Evolutionary conservation across 2,113 vertebrate genomes (phyloP).

Genomic region (Neomonachus schauinslandi): DNA sequence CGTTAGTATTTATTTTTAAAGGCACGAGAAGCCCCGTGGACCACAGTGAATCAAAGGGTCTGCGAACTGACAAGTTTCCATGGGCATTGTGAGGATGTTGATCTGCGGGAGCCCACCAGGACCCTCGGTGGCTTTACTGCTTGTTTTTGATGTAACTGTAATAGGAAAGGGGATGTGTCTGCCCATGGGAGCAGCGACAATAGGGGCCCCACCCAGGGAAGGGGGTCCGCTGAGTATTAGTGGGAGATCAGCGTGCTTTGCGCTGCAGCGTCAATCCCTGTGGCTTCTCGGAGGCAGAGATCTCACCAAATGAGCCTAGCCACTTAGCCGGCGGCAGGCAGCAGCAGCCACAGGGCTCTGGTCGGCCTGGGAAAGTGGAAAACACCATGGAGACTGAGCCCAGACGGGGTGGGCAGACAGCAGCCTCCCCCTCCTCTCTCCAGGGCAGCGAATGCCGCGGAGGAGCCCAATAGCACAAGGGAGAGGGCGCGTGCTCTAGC

Average conservation of each 20-base stretch:
- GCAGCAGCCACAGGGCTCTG: not conserved
- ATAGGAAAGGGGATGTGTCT: slow-evolving; percentile 33
- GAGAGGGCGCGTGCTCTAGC: not conserved
- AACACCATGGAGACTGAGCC: slow-evolving; percentile 56
- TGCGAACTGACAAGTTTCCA: slow-evolving; percentile 49
- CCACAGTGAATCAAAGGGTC: slow-evolving; percentile 37
- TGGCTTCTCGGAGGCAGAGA: not conserved
- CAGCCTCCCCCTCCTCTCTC: not conserved
- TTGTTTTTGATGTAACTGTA: slow-evolving; percentile 52
- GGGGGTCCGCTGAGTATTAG: too few relatives aligned
- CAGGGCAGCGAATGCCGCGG: not conserved
- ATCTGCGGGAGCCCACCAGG: not conserved
- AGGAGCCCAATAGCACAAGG: not conserved
- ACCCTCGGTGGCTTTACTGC: not conserved
- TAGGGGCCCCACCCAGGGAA: not conserved
- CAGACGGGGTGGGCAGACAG: not conserved
- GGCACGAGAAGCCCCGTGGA: slow-evolving; percentile 42
- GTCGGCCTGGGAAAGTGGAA: slow-evolving; percentile 60
- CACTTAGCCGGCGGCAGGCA: not conserved
- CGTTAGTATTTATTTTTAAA: slow-evolving; percentile 70
- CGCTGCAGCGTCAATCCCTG: accelerated
- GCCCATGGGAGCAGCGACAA: not conserved
- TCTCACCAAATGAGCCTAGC: not conserved
- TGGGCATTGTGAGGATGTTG: not conserved
- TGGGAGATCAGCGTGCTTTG: not conserved